Evolutionary conservation across 2,888 invertebrate species (phyloP).

Genomic region (Hemithea aestivaria): DNA sequence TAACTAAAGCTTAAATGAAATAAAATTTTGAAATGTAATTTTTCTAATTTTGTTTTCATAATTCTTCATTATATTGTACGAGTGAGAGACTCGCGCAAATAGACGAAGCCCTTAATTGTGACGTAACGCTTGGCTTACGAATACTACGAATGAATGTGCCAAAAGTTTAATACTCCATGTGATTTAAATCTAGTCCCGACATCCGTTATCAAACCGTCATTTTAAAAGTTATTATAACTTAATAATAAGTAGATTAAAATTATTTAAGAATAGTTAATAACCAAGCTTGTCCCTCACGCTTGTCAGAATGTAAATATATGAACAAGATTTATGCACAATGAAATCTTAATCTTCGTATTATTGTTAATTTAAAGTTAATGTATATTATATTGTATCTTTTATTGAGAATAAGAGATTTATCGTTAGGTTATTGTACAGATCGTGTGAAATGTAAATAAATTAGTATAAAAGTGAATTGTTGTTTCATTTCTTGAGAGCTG

Average conservation of each 20-base stretch:
- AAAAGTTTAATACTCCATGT: conserved; percentile 37
- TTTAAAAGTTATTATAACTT: conserved; percentile 25
- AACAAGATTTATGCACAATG: conserved; percentile 59
- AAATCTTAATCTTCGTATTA: conserved; percentile 51
- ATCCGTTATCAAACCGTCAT: conserved; percentile 27
- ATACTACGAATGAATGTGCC: conserved; percentile 50
- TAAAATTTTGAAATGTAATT: no score
- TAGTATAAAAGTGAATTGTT: conserved; percentile 56
- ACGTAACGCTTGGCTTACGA: conserved; percentile 47
- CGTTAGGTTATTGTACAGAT: conserved; percentile 64
- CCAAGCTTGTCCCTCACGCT: conserved; percentile 73
- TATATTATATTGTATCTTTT: conserved; percentile 60
- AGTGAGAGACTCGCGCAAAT: no score
- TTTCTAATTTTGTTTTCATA: no score
- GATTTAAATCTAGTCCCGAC: conserved; percentile 20
- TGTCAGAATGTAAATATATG: conserved; percentile 65
- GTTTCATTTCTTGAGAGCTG: conserved; percentile 26
- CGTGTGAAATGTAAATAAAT: conserved; percentile 58
- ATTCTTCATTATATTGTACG: no score
- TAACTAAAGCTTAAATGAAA: no score
- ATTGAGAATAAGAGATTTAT: conserved; percentile 66
- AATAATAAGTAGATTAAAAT: conserved; percentile 30
- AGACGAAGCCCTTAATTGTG: no score
- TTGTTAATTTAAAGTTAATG: conserved; percentile 56
- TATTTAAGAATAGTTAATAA: conserved; percentile 34